These are phyloP conservation scores for Vespertilio murinus DNA, from an alignment of 2,797 vertebrate genomes.

Conservation along the genomic window DNA sequence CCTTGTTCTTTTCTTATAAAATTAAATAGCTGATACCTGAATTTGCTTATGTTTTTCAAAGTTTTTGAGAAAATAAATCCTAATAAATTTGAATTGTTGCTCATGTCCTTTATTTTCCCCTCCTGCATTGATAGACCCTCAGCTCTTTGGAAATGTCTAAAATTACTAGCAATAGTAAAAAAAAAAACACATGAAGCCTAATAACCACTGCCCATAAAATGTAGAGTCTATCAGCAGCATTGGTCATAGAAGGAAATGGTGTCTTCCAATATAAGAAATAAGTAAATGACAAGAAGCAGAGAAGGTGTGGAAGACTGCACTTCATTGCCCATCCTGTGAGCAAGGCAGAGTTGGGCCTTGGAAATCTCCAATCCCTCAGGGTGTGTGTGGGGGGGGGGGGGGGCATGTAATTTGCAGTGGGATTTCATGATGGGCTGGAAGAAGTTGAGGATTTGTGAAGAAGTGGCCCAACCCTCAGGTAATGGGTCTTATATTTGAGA, in stretches of 20 bases:
- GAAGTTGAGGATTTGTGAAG: background rate
- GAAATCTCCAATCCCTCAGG: background rate
- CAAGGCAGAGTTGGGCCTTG: background rate
- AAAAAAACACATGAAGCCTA: too few species aligned
- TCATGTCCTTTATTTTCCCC: background rate
- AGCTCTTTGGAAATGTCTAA: background rate
- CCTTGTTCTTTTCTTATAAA: background rate
- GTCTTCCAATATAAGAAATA: background rate
- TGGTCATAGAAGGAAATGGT: background rate
- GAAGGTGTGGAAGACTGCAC: background rate
- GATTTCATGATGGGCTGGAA: background rate
- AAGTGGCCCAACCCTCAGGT: background rate
- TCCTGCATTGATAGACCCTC: background rate
- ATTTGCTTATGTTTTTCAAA: background rate
- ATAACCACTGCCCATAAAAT: background rate
- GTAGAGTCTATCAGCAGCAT: background rate
- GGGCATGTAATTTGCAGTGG: background rate
- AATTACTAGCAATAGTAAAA: background rate
- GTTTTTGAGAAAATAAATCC: background rate
- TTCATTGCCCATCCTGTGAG: background rate
- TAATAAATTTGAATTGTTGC: background rate
- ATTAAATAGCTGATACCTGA: background rate
- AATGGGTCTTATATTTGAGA: background rate
- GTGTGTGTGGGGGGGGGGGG: too few species aligned
- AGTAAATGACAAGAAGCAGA: background rate